These are phyloP conservation scores for Rhombomys opimus DNA, from an alignment of 2,113 vertebrate species.

Conservation along the genomic window DNA sequence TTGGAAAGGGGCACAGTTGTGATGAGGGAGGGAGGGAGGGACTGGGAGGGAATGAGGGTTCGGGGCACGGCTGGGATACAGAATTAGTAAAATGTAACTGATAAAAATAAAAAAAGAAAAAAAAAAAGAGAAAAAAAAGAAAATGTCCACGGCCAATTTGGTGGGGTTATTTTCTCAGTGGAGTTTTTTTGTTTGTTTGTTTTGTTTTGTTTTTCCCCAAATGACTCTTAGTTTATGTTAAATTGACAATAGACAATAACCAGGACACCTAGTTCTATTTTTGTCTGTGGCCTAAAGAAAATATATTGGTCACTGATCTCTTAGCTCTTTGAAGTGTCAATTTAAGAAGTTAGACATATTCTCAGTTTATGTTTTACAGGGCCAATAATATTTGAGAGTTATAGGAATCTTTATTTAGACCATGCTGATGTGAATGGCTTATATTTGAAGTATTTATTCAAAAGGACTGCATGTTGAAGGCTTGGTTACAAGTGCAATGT, in stretches of 20 bases:
- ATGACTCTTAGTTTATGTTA: not conserved
- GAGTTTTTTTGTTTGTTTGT: no score
- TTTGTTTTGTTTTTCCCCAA: not conserved
- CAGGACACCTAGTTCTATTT: not conserved
- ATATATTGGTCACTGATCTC: not conserved
- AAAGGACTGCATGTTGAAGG: not conserved
- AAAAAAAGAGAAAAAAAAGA: no score
- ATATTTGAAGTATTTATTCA: not conserved
- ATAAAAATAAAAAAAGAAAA: no score
- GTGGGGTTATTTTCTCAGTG: not conserved
- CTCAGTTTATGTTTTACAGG: not conserved
- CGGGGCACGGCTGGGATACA: no score
- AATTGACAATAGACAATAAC: not conserved
- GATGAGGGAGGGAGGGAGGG: no score
- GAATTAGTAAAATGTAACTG: no score
- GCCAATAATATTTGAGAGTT: constrained; percentile 1
- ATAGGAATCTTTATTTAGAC: not conserved
- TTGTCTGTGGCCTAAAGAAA: constrained; percentile 27
- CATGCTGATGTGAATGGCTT: not conserved
- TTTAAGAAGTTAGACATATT: not conserved
- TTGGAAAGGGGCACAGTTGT: no score
- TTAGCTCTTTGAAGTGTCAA: not conserved
- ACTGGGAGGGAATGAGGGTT: no score
- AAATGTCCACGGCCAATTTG: not conserved
- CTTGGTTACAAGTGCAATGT: not conserved